These are phyloP conservation scores for Ophraella communa DNA, from an alignment of 2,888 invertebrate genomes.

Conservation along the genomic window DNA sequence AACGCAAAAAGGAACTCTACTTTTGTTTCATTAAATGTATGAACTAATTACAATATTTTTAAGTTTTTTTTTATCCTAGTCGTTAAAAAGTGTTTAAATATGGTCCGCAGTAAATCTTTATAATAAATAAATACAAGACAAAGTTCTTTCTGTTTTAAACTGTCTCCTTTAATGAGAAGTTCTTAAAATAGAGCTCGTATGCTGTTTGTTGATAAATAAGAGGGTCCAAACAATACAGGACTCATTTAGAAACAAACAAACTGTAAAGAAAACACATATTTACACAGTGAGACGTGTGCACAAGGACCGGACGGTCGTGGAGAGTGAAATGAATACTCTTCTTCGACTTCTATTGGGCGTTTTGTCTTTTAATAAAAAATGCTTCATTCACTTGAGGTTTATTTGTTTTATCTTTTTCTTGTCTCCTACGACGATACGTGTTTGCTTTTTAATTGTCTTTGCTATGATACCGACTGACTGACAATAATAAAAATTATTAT, in stretches of 20 bases:
- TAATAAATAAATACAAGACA: neutral
- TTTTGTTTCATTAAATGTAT: neutral
- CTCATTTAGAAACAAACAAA: slow-evolving; percentile 27
- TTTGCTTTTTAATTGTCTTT: neutral
- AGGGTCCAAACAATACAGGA: slow-evolving; percentile 23
- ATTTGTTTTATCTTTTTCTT: slow-evolving; percentile 6
- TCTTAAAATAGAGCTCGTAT: slow-evolving; percentile 13
- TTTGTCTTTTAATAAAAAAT: slow-evolving; percentile 20
- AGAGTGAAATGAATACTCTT: slow-evolving; percentile 21
- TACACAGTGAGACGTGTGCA: slow-evolving; percentile 20
- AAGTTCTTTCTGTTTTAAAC: neutral
- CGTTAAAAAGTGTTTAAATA: neutral
- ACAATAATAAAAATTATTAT: neutral
- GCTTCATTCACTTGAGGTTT: slow-evolving; percentile 9
- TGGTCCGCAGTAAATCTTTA: neutral
- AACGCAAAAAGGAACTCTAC: neutral
- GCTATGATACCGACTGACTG: neutral
- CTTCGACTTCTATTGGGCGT: slow-evolving; percentile 15
- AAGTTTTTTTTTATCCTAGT: too few species aligned
- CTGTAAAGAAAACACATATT: slow-evolving; percentile 25
- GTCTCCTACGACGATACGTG: slow-evolving; percentile 1
- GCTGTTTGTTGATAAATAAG: slow-evolving; percentile 21
- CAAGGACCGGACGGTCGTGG: slow-evolving; percentile 3
- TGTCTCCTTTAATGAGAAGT: slow-evolving; percentile 11
- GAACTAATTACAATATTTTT: too few species aligned